phyloP scores from a whole-genome alignment of 2,113 vertebrate genomes.

The Gambusia affinis region DNA sequence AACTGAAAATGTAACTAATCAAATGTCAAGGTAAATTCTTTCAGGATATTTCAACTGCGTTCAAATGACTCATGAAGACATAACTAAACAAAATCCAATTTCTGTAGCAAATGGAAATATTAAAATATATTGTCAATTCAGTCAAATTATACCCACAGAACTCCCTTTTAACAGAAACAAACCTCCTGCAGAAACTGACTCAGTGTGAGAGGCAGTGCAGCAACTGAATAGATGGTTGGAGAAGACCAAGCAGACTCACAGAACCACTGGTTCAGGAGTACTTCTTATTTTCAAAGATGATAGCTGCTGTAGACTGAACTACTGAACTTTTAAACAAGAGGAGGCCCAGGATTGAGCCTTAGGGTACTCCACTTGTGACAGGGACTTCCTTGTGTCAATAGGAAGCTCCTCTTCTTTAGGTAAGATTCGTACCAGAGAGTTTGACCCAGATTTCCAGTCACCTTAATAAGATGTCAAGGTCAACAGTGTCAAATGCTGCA shows the following conservation, averaged over 20 bases:
- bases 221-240: background rate
- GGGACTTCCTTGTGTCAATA: no score
- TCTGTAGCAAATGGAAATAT: background rate
- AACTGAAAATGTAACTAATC: background rate
- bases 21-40: background rate
- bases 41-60: background rate
- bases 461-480: no score
- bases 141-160: no score
- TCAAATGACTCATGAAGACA: background rate
- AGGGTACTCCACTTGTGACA: no score
- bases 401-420: no score
- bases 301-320: background rate
- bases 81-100: background rate
- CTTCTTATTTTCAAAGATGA: background rate
- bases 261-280: background rate
- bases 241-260: background rate
- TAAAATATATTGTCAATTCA: background rate
- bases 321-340: no score
- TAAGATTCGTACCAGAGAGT: no score
- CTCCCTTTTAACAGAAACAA: no score
- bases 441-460: no score
- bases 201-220: background rate
- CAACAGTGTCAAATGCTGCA: no score
- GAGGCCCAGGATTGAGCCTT: no score
- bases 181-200: background rate